Evolutionary conservation across 2,888 invertebrate species (phyloP).

Genomic region (Tuta absoluta): DNA sequence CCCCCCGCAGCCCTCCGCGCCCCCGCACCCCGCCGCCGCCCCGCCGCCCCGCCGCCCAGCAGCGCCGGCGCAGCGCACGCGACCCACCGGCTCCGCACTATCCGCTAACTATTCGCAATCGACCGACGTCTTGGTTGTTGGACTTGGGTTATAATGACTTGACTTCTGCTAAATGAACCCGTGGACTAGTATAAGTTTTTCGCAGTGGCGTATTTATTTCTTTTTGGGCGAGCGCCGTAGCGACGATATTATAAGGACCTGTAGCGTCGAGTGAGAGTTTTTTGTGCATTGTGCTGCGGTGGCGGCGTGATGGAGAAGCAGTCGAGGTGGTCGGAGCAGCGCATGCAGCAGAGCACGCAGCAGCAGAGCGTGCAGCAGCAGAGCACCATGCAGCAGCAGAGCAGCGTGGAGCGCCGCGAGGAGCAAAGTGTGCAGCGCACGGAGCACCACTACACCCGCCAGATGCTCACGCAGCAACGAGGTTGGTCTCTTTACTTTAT

Average conservation of each 20-base stretch:
- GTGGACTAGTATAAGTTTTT: constrained; percentile 78
- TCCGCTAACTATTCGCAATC: constrained; percentile 95
- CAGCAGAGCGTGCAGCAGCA: constrained; percentile 56
- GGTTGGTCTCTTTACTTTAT: constrained; percentile 73
- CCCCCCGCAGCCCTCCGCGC: constrained; percentile 48
- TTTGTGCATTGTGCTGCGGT: constrained; percentile 72
- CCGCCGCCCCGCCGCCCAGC: constrained; percentile 41
- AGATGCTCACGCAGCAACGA: constrained; percentile 89
- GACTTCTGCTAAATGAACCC: constrained; percentile 86
- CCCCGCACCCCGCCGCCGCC: constrained; percentile 49
- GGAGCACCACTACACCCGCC: constrained; percentile 89
- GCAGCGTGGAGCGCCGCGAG: constrained; percentile 63
- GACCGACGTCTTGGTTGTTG: constrained; percentile 94
- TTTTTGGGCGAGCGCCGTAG: constrained; percentile 63
- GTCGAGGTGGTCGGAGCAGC: constrained; percentile 78
- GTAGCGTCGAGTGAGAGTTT: constrained; percentile 77
- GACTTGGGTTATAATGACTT: constrained; percentile 89
- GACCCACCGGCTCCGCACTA: constrained; percentile 80
- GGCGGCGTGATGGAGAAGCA: constrained; percentile 88
- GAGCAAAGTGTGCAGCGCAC: constrained; percentile 76
- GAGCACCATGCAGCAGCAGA: constrained; percentile 71
- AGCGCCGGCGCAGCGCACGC: constrained; percentile 61
- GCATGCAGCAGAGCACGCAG: constrained; percentile 58
- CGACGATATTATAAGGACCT: constrained; percentile 65
- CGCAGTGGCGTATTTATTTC: constrained; percentile 74